Percentiles rank a stretch among this genome's conserved stretches.
Conservation (phyloP, 2,888 invertebrate species). For the Seladonia tumulorum region DNA sequence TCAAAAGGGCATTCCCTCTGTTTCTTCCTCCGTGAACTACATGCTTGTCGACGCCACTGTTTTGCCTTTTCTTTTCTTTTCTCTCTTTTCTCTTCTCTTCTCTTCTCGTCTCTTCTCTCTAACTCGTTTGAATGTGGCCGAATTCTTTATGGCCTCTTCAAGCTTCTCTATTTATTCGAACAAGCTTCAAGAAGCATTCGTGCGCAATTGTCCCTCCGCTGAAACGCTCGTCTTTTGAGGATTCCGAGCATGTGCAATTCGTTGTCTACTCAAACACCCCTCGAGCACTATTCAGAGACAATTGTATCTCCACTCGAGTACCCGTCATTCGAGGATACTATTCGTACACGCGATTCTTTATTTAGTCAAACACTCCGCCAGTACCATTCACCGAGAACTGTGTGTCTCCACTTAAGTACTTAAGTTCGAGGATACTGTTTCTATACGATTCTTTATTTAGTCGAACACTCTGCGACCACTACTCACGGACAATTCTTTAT, state of each 20-base stretch:
- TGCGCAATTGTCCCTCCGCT: not conserved
- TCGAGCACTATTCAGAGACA: not conserved
- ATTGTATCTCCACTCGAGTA: not conserved
- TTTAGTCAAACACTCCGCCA: too few relatives aligned
- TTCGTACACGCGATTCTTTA: not conserved
- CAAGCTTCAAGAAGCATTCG: not conserved
- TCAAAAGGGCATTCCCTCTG: constrained; percentile 3
- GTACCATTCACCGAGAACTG: too few relatives aligned
- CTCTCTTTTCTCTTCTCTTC: not conserved
- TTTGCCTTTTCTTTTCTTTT: not conserved
- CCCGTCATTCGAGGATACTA: not conserved
- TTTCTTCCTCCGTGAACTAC: not conserved
- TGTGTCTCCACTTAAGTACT: too few relatives aligned
- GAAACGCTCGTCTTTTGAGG: not conserved
- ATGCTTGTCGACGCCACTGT: not conserved
- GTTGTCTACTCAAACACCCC: not conserved
- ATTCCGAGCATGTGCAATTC: not conserved
- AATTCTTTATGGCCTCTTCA: not conserved
- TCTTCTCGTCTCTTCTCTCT: not conserved
- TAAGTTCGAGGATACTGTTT: too few relatives aligned
- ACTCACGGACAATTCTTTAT: not conserved
- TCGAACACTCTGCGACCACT: not conserved
- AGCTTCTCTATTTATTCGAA: not conserved
- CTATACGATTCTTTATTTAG: not conserved
- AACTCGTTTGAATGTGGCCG: not conserved